Percentiles rank a stretch among this genome's conserved stretches.
These are phyloP conservation scores for Pharmacophagus antenor DNA, from an alignment of 2,888 invertebrate species.

Conservation along the genomic window DNA sequence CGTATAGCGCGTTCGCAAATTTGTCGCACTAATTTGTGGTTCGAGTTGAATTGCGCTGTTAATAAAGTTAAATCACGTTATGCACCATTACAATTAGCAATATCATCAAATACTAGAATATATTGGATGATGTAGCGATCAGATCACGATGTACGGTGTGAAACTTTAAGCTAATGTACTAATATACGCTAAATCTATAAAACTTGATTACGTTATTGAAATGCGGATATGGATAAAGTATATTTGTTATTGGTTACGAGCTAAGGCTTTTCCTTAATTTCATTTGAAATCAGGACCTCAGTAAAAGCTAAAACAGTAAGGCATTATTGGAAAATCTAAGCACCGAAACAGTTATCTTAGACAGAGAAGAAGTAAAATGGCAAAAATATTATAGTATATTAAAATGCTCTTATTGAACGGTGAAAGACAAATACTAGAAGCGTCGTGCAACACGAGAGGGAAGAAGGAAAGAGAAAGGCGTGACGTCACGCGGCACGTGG, in stretches of 20 bases:
- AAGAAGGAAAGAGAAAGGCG: neutral
- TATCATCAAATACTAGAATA: slow-evolving; percentile 3
- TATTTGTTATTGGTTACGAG: neutral
- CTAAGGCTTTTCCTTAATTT: neutral
- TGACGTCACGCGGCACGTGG: too few relatives aligned
- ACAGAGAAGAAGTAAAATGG: too few relatives aligned
- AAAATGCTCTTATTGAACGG: too few relatives aligned
- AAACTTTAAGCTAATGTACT: neutral
- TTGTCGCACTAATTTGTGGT: slow-evolving; percentile 12
- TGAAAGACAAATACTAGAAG: too few relatives aligned
- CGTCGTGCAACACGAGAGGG: neutral
- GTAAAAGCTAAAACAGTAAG: too few relatives aligned
- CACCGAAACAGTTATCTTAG: too few relatives aligned
- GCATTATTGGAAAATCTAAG: too few relatives aligned
- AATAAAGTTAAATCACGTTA: slow-evolving; percentile 10
- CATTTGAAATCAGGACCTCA: too few relatives aligned
- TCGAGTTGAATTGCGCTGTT: neutral
- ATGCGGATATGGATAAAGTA: too few relatives aligned
- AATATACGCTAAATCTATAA: neutral
- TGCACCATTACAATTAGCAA: slow-evolving; percentile 8
- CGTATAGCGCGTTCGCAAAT: slow-evolving; percentile 8
- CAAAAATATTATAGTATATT: too few relatives aligned
- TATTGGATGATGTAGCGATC: neutral
- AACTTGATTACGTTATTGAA: too few relatives aligned
- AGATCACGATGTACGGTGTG: neutral